Percentiles rank a stretch among this genome's conserved stretches.
phyloP scores from a whole-genome alignment of 2,797 vertebrate species.

The Sebastes minor region DNA sequence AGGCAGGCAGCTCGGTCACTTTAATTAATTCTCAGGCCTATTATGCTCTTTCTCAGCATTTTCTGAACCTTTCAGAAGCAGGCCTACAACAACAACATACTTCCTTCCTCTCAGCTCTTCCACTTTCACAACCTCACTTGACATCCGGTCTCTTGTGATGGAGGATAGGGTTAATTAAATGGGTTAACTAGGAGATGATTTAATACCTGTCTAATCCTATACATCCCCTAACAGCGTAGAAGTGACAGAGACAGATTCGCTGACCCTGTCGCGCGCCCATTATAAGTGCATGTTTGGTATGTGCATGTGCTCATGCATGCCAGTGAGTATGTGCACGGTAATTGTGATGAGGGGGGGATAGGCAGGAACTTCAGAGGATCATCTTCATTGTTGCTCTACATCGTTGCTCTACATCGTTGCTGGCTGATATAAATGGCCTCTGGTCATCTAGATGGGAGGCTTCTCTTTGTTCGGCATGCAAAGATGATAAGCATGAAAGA shows the following conservation, averaged over 20 bases:
- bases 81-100: not conserved
- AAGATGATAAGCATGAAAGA: conserved; percentile 21
- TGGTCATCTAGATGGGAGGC: conserved; percentile 36
- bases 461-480: not conserved
- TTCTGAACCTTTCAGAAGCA: not conserved
- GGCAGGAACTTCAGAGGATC: conserved; percentile 2
- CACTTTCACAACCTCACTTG: not conserved
- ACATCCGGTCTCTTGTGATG: not conserved
- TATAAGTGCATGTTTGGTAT: conserved; percentile 20
- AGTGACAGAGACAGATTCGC: conserved; percentile 34
- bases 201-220: conserved; percentile 24
- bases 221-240: not conserved
- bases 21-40: not conserved
- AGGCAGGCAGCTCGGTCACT: not conserved
- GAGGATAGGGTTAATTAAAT: conserved; percentile 34
- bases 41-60: not conserved
- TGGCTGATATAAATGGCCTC: conserved; percentile 33
- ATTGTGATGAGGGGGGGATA: not conserved
- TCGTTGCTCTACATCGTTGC: not conserved
- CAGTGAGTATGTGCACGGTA: conserved; percentile 22
- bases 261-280: conserved; percentile 36
- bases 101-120: not conserved
- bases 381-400: not conserved
- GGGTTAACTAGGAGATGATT: conserved; percentile 49
- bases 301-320: conserved; percentile 19